phyloP scores from a whole-genome alignment of 1,140 invertebrate genomes.

The Chionoecetes opilio region DNA sequence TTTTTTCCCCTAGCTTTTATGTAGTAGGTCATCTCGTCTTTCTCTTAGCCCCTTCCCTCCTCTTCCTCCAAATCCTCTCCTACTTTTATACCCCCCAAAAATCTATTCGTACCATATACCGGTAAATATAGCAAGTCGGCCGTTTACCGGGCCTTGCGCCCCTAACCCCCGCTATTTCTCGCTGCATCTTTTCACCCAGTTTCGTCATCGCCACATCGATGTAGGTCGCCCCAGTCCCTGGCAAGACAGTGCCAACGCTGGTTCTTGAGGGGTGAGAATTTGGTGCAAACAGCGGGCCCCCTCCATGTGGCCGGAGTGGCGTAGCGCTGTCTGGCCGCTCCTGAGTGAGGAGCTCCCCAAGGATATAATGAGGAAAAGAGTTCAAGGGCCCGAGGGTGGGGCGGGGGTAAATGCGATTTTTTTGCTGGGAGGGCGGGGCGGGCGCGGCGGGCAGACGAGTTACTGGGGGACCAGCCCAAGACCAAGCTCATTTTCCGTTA shows the following conservation, averaged over 20 bases:
- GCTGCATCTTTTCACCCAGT: constrained; percentile 14
- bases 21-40: too few species aligned
- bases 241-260: not conserved
- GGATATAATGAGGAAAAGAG: too few species aligned
- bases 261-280: not conserved
- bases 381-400: too few species aligned
- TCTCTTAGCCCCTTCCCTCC: not conserved
- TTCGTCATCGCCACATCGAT: constrained; percentile 4
- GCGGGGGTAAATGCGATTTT: too few species aligned
- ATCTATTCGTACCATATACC: not conserved
- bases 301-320: not conserved
- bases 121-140: not conserved
- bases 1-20: not conserved
- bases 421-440: too few species aligned
- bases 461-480: too few species aligned
- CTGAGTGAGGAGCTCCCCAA: not conserved
- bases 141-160: not conserved
- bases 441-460: too few species aligned
- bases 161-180: not conserved
- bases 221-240: not conserved
- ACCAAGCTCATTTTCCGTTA: too few species aligned
- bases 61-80: not conserved
- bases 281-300: not conserved
- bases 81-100: not conserved
- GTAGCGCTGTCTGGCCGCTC: not conserved